Base-by-base conservation (phyloP, 30 jellyfish, hydroid and myxozoan genomes). In the Sanderia malayensis region DNA sequence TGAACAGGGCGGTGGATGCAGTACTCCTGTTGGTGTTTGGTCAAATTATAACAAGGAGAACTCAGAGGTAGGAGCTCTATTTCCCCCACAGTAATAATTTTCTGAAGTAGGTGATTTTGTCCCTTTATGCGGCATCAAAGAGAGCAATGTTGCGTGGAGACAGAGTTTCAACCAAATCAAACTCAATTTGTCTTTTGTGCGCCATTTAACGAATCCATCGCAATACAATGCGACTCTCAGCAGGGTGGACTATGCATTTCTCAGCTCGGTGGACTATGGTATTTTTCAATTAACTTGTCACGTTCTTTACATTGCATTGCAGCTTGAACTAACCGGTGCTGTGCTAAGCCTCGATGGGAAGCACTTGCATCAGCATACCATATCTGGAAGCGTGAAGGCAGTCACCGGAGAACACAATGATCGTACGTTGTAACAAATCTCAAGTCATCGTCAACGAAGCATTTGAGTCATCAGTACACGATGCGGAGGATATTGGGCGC, bases 1-100 rank as follows among this genome's bases (percentile, higher is more conserved):
- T n/a, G n/a, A n/a, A n/a, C 46, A 86, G 94, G 88, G 75, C 44
- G 95, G 97, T 52, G 97, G 97, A 2, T 81, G 97, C 80, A 88
- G 97, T 59, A 83, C 85, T 0, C 97, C 97, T 15, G 65, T 88
- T 47, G 97, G 95, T 31, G 92, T 93, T 47, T 73, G 81, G 81
- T 67, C 85, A 23, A 53, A 63, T 7, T 81, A 27, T 19, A 41
- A 58, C 33, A 2, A 27, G 2, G 27, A 64, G 29, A 3, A 37
- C 52, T 37, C 46, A 21, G 45, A 26, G 81, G 61, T 34, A 61
- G 7, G n/a, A n/a, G n/a, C n/a, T n/a, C n/a, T n/a, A n/a, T n/a
- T n/a, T n/a, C n/a, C n/a, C n/a, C n/a, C n/a, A n/a, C n/a, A n/a
- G n/a, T n/a, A n/a, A n/a, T n/a, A n/a, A n/a, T n/a, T n/a, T n/a